Evolutionary conservation across 2,797 vertebrate genomes (phyloP).

Genomic region (Chelmon rostratus): DNA sequence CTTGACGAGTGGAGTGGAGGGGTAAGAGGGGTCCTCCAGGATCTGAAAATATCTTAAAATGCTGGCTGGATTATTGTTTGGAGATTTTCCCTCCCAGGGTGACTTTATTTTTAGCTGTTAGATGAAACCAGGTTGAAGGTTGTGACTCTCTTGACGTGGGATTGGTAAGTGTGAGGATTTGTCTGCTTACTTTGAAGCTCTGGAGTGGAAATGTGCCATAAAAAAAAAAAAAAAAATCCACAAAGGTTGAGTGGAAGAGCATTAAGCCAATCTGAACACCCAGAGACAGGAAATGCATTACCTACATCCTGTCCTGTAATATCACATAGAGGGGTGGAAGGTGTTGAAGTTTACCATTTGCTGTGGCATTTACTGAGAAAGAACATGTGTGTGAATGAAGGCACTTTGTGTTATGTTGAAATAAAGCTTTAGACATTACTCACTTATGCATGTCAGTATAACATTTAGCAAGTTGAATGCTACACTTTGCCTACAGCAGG

Average conservation of each 20-base stretch:
- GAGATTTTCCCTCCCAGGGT: background rate
- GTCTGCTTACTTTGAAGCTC: conserved; percentile 34
- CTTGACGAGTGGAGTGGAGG: background rate
- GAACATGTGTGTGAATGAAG: too few species aligned
- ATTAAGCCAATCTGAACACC: background rate
- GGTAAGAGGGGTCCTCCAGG: background rate
- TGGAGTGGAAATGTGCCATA: conserved; percentile 3
- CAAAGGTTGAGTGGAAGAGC: conserved; percentile 10
- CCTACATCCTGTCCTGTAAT: conserved; percentile 1
- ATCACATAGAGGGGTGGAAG: background rate
- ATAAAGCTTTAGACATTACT: background rate
- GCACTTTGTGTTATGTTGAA: too few species aligned
- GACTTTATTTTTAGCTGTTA: conserved; percentile 20
- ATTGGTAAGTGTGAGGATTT: conserved; percentile 16
- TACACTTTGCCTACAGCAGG: too few species aligned
- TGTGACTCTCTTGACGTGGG: background rate
- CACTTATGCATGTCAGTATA: background rate
- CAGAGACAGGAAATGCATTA: conserved; percentile 12
- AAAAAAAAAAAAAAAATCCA: background rate
- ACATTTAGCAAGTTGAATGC: background rate
- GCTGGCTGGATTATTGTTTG: background rate
- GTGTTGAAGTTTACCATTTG: too few species aligned
- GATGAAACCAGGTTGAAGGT: conserved; percentile 26
- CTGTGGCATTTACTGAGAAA: too few species aligned
- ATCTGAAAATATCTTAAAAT: background rate